Evolutionary conservation across 2,797 vertebrate genomes (phyloP), one percentile per base, ranked within the genome.

Genomic region (Oryzias dopingdopingensis): DNA sequence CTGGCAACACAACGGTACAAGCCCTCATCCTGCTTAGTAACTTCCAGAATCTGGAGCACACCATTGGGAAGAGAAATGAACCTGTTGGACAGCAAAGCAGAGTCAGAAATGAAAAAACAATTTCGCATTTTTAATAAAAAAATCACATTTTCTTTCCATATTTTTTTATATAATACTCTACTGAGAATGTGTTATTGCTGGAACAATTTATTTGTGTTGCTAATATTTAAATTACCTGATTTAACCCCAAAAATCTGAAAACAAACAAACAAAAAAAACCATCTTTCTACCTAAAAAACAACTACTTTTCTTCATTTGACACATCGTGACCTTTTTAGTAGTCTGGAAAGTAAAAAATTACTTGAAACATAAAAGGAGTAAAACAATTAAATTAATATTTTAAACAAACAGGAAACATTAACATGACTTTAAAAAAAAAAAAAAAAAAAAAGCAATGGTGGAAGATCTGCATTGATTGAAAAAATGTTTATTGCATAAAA

Each of bases 41-140:
- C 93, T 3, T 93, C 92, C 56, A 94, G 86, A 20, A 99, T 96
- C 88, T 99, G 97, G 59, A 99, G 94, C 71, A 96, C 92, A 24
- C 97, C 97, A 0, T 95, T 96, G 62, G 96, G 96, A 67, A 99
- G 95, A 40, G 88, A 89, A 90, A 95, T 91, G 76, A 96, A 95
- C 90, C 96, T 99, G 86, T 56, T 62, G 52, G 56, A 63, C 49
- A 59, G 43, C 6, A 23, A 18, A 56, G 26, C 14, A 8, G 5
- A 46, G 26, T 23, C 42, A 58, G 22, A 70, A 6, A 56, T 4
- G 64, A 17, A 22, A 62, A 48, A 15, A 59, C 23, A 60, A 52
- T 56, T 14, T 53, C 12, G 48, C 43, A 48, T 26, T 59, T n/a
- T 8, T 2, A 44, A 44, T 43, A 7, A n/a, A n/a, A n/a, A 43